A percentile compares a stretch with the other conserved stretches of the same genome.
These are phyloP conservation scores for Hydrozoanthus tunicans DNA, from an alignment of 64 coral and sea anemone species.

Conservation along the genomic window DNA sequence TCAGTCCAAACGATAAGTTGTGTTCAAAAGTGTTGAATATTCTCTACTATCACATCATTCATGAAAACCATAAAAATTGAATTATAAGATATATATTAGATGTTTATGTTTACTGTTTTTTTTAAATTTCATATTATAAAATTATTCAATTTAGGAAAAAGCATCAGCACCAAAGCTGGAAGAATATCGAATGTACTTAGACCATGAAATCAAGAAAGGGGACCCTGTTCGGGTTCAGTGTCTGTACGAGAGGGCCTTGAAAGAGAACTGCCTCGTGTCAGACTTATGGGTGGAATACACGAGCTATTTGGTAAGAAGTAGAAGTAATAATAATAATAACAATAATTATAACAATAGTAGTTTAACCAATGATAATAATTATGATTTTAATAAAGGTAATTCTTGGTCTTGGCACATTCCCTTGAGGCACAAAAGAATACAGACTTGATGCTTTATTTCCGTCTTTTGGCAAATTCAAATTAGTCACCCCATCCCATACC, in stretches of 20 bases:
- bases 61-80: no score
- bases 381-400: no score
- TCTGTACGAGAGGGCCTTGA: slow-evolving; percentile 93
- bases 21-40: no score
- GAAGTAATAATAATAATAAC: not conserved
- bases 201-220: slow-evolving; percentile 84
- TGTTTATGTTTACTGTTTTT: not conserved
- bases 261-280: slow-evolving; percentile 86
- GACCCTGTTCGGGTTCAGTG: slow-evolving; percentile 85
- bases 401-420: no score
- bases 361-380: no score
- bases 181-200: slow-evolving; percentile 76
- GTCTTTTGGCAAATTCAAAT: no score
- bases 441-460: no score
- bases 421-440: no score
- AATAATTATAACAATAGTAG: not conserved
- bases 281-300: slow-evolving; percentile 93
- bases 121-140: not conserved
- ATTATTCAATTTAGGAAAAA: slow-evolving; percentile 23
- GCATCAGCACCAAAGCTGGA: slow-evolving; percentile 40
- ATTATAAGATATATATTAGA: no score
- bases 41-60: no score
- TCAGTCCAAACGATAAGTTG: no score
- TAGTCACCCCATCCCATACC: no score
- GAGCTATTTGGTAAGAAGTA: slow-evolving; percentile 71